Evolutionary conservation across 2,113 vertebrate genomes (phyloP), one percentile per base, ranked within the genome.

Genomic region (Carassius auratus): DNA sequence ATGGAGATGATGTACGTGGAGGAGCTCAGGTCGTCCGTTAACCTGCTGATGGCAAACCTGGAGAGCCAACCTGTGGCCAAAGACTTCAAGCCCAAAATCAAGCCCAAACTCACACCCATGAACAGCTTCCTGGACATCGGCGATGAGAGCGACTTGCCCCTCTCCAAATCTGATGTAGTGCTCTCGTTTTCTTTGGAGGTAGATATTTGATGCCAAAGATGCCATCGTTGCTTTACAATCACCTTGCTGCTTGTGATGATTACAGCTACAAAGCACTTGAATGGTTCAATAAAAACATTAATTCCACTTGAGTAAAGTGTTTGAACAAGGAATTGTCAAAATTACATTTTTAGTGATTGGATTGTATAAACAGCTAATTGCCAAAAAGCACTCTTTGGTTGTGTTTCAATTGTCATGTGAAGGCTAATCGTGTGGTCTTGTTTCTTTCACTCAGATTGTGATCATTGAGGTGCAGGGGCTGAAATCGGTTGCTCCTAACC

Each of bases 21-120:
- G 93, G 98, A 99, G 92, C 81, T 99, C 86, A 92, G 96, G 4
- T 97, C 97, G 4, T 97, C 98, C 0, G 96, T 99, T 89, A 99
- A 97, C 93, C 93, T 98, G 85, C 93, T 99, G 30, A 99, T 99
- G 97, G 97, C 97, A 48, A 99, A 99, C 92, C 92, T 99, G 93
- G 98, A 99, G 93, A 98, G 97, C 90, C 97, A 98, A 82, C 98
- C 98, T 0, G 98, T 99, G 83, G 97, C 98, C 19, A 98, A 97
- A 93, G 98, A 99, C 91, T 97, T 98, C 91, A 98, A 98, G 87
- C 97, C 97, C 90, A 90, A 90, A 80, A 85, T 87, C 85, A 99
- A 97, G 90, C 94, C 98, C 81, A 99, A 99, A 77, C 94, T 98
- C 81, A 97, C 97, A 4, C 94, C 73, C 92, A 95, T 94, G 88